These are phyloP conservation scores for Gobius niger DNA, from an alignment of 2,113 vertebrate genomes.

Conservation along the genomic window DNA sequence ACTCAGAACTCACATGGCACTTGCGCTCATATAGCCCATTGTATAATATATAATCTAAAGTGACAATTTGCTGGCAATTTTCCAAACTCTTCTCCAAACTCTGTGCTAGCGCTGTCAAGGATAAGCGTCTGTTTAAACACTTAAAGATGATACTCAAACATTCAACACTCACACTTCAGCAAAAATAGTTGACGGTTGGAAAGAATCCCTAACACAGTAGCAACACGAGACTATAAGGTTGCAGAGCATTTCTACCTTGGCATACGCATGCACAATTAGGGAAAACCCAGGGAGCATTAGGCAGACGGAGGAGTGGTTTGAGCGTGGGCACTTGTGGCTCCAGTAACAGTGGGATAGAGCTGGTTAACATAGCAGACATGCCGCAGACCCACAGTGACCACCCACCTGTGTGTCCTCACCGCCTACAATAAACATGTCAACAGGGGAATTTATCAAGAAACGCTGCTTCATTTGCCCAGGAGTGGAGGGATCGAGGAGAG, in stretches of 20 bases:
- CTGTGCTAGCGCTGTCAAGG: too few relatives aligned
- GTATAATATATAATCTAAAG: too few relatives aligned
- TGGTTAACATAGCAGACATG: conserved; percentile 41
- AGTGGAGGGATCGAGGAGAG: neutral
- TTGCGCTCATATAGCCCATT: too few relatives aligned
- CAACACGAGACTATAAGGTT: conserved; percentile 29
- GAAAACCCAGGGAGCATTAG: conserved; percentile 28
- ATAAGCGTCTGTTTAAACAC: too few relatives aligned
- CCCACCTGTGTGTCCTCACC: conserved; percentile 35
- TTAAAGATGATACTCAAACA: too few relatives aligned
- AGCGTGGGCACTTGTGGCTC: conserved; percentile 29
- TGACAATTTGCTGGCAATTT: too few relatives aligned
- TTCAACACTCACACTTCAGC: neutral
- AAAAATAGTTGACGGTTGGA: conserved; percentile 11
- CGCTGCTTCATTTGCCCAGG: neutral
- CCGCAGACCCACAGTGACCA: conserved; percentile 45
- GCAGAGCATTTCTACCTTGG: conserved; percentile 10
- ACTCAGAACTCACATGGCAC: too few relatives aligned
- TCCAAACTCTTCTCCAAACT: too few relatives aligned
- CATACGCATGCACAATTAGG: conserved; percentile 15
- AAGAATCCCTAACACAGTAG: conserved; percentile 47
- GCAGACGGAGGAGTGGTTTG: conserved; percentile 42
- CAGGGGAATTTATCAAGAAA: neutral
- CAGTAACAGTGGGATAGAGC: conserved; percentile 25
- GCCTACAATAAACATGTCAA: conserved; percentile 13